Evolutionary conservation across 1,140 invertebrate genomes (phyloP), one percentile per base, ranked within the genome.

Genomic region (Notospermus geniculatus): DNA sequence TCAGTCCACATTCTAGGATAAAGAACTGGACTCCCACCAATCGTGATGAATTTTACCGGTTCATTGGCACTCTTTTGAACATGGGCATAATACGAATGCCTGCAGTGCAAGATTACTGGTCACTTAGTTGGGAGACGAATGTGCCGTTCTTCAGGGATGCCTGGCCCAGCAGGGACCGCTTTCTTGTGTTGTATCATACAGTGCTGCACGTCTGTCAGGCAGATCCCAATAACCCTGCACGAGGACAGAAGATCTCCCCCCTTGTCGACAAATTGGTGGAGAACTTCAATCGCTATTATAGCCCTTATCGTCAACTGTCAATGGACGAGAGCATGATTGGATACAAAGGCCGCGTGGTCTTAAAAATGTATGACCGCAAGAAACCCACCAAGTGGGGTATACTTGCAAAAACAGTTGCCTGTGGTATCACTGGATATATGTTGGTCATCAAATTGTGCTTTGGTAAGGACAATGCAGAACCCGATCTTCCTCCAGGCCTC

Each of bases 301-400:
- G 59, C 1, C 59, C 60, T 46, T 30, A 25, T 15, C 41, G 17
- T 17, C 19, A 70, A 22, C 23, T 71, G 1, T 57, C 64, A 22
- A 54, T 73, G 23, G 73, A 83, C 67, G 78, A 83, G 67, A 75
- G 75, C 70, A 82, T 83, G 72, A 78, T 82, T 63, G 68, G 76
- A 11, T 83, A 75, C 41, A 83, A 81, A 73, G 76, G 79, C 5
- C 61, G 64, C 54, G 70, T 79, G 64, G 66, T 67, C 60, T 74
- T 79, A 55, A 80, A 80, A 68, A 80, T 83, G 62, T 82, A 83
- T 64, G 58, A 73, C 50, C 72, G 67, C 28, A 65, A 73, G 32
- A 81, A 82, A 57, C 78, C 82, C 17, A 69, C 77, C 59, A 83
- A 83, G 63, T 78, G 77, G 71, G 80, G 78, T 17, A 79, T 79